A percentile compares a stretch with the other conserved stretches of the same genome.
Evolutionary conservation across 2,797 vertebrate species (phyloP).

Genomic region (Staurois parvus): DNA sequence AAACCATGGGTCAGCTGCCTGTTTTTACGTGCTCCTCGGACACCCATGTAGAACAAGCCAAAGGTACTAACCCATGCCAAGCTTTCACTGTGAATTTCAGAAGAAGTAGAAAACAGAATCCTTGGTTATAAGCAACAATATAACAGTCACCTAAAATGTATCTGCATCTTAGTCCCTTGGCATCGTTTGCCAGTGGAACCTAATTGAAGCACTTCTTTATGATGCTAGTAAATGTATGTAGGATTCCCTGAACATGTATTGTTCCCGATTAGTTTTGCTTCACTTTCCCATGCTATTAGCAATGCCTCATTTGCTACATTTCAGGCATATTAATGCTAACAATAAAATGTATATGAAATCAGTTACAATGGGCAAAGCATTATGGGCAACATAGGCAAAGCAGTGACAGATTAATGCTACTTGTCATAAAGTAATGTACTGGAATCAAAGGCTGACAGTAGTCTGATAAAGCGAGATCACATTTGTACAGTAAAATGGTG

Average conservation of each 20-base stretch:
- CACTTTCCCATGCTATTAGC: not conserved
- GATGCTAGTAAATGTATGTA: not conserved
- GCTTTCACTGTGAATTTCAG: no score
- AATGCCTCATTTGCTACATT: not conserved
- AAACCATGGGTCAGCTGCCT: no score
- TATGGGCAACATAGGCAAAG: not conserved
- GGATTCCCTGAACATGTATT: not conserved
- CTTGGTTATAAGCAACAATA: no score
- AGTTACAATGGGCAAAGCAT: not conserved
- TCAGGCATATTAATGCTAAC: not conserved
- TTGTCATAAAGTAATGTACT: slow-evolving; percentile 5
- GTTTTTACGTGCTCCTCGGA: no score
- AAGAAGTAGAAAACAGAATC: no score
- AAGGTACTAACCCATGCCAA: no score
- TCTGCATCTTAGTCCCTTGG: not conserved
- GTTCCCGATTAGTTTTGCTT: not conserved
- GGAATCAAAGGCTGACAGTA: slow-evolving; percentile 7
- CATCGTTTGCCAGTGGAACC: no score
- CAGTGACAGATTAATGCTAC: not conserved
- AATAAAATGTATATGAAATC: not conserved
- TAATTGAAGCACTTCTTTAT: not conserved
- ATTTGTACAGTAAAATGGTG: slow-evolving; percentile 22
- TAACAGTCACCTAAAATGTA: not conserved
- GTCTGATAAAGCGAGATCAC: slow-evolving; percentile 30
- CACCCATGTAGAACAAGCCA: no score